Percentiles rank a stretch among this genome's conserved stretches.
These are phyloP conservation scores for Troides oblongomaculatus DNA, from an alignment of 2,888 invertebrate genomes.

Conservation along the genomic window DNA sequence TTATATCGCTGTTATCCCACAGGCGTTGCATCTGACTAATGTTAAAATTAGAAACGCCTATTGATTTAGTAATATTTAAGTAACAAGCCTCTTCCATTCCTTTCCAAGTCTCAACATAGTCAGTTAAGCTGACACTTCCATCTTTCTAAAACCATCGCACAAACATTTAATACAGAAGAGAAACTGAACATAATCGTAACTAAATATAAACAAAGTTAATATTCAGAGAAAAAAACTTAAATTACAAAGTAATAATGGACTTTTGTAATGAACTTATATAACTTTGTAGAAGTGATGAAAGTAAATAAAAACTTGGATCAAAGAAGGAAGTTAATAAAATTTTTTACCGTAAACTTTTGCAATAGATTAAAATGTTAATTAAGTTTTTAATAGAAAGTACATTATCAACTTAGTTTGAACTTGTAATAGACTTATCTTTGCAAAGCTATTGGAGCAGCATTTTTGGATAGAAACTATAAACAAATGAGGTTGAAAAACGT, in stretches of 20 bases:
- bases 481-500: too few relatives aligned
- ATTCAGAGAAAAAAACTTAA: slow-evolving; percentile 23
- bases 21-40: slow-evolving; percentile 87
- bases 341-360: not conserved
- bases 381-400: not conserved
- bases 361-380: not conserved
- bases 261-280: slow-evolving; percentile 20
- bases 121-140: slow-evolving; percentile 80
- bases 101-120: slow-evolving; percentile 89
- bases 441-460: too few relatives aligned
- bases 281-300: slow-evolving; percentile 20
- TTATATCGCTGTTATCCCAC: slow-evolving; percentile 81
- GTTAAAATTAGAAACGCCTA: slow-evolving; percentile 94
- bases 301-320: slow-evolving; percentile 22
- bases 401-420: not conserved
- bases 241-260: slow-evolving; percentile 28
- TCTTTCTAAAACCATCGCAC: slow-evolving; percentile 46
- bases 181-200: slow-evolving; percentile 23
- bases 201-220: slow-evolving; percentile 14
- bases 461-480: too few relatives aligned
- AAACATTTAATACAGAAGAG: slow-evolving; percentile 25
- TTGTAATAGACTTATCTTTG: too few relatives aligned
- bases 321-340: slow-evolving; percentile 14
- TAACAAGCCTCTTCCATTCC: slow-evolving; percentile 88
- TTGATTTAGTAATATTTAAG: slow-evolving; percentile 85